Percentiles rank a stretch among this genome's conserved stretches.
phyloP scores from a whole-genome alignment of 2,888 invertebrate genomes.

The Drosophila hawaiiensis region DNA sequence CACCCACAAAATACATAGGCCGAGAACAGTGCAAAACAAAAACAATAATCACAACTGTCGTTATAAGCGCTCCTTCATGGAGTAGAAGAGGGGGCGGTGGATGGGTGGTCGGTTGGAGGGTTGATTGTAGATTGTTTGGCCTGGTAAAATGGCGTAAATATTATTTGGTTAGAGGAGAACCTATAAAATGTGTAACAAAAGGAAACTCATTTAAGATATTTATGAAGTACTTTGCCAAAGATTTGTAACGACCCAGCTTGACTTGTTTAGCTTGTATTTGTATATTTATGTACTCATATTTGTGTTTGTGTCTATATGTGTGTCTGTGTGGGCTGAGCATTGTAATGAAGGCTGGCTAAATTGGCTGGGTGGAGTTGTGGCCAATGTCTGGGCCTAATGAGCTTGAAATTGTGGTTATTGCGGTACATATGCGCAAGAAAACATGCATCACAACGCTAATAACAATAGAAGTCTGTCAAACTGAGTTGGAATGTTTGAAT shows the following conservation, averaged over 20 bases:
- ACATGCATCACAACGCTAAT: constrained; percentile 25
- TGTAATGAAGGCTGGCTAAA: constrained; percentile 28
- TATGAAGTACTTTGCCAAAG: constrained; percentile 73
- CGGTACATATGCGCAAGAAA: constrained; percentile 29
- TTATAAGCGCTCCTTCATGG: constrained; percentile 35
- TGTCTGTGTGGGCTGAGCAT: constrained; percentile 7
- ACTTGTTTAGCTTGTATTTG: constrained; percentile 34
- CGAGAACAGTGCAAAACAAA: constrained; percentile 36
- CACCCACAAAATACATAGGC: constrained; percentile 12
- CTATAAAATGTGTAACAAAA: constrained; percentile 72
- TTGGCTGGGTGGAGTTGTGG: constrained; percentile 21
- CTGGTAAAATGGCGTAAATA: constrained; percentile 58
- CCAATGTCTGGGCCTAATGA: constrained; percentile 50
- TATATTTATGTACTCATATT: neutral
- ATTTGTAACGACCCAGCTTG: constrained; percentile 63
- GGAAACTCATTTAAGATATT: constrained; percentile 76
- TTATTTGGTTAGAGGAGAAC: constrained; percentile 28
- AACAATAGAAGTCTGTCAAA: constrained; percentile 10
- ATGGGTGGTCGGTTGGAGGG: neutral
- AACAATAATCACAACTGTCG: constrained; percentile 73
- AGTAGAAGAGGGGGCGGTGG: neutral
- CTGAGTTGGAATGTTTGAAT: neutral
- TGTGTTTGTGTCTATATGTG: neutral
- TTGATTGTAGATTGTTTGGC: neutral
- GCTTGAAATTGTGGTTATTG: constrained; percentile 50